Evolutionary conservation across 2,113 vertebrate species (phyloP).

Genomic region (Oreochromis niloticus): DNA sequence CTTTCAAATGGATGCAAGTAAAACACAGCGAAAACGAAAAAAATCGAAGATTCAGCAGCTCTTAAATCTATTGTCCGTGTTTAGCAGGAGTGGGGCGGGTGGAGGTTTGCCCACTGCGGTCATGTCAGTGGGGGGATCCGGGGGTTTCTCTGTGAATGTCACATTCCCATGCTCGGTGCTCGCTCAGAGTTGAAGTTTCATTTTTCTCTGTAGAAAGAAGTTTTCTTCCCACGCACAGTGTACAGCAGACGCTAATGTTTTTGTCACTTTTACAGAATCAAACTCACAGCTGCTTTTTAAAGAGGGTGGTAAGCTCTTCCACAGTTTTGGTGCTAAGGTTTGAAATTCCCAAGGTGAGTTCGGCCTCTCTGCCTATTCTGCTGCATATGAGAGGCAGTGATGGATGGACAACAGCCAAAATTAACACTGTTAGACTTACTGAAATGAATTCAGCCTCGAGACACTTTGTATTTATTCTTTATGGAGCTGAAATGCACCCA

Average conservation of each 20-base stretch:
- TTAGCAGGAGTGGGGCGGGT: neutral
- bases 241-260: accelerated
- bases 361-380: too few species aligned
- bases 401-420: neutral
- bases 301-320: neutral
- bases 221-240: accelerated
- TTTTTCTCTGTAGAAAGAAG: accelerated
- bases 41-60: neutral
- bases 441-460: neutral
- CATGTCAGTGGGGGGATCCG: accelerated
- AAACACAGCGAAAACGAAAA: neutral
- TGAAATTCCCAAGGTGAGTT: neutral
- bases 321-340: neutral
- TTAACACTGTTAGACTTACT: neutral
- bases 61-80: neutral
- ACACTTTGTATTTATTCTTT: neutral
- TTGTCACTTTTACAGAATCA: neutral
- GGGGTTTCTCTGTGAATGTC: neutral
- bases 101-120: accelerated
- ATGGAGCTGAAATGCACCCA: neutral
- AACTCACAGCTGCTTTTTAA: neutral
- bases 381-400: neutral
- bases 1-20: accelerated
- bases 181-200: accelerated
- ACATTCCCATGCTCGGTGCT: accelerated